These are phyloP conservation scores for Halcyon leucocephala DNA, from an alignment of 2,797 vertebrate species.

Conservation along the genomic window DNA sequence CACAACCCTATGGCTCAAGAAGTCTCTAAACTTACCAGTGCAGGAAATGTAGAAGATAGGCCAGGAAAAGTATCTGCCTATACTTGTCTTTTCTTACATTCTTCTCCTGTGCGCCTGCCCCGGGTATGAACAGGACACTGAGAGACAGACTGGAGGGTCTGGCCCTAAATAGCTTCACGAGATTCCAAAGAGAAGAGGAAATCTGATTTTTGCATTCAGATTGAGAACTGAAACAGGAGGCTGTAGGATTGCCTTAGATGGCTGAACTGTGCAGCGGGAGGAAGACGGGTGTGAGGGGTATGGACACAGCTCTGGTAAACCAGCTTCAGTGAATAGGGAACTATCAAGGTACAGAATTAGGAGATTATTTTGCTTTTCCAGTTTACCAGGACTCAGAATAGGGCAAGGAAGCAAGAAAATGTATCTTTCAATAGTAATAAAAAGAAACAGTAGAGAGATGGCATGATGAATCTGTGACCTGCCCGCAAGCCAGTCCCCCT, in stretches of 20 bases:
- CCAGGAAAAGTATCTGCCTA: neutral
- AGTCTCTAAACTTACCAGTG: neutral
- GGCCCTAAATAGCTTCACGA: neutral
- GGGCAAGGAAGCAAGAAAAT: neutral
- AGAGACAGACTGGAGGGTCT: neutral
- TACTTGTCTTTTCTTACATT: neutral
- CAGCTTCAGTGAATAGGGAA: neutral
- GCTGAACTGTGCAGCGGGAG: neutral
- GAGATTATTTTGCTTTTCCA: neutral
- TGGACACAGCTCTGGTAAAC: neutral
- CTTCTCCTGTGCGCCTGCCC: neutral
- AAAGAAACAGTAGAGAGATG: neutral
- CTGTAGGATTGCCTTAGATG: neutral
- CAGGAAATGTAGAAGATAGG: neutral
- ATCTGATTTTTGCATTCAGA: neutral
- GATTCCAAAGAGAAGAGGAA: neutral
- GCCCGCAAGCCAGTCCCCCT: neutral
- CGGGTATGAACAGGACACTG: neutral
- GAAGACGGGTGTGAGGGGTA: neutral
- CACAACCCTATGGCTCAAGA: neutral
- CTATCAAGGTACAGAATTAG: neutral
- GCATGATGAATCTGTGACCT: neutral
- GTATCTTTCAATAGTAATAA: neutral
- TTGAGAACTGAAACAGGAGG: neutral
- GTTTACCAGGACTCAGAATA: neutral